These are phyloP conservation scores for Diplodus sargus DNA, from an alignment of 2,797 vertebrate species.

Conservation along the genomic window DNA sequence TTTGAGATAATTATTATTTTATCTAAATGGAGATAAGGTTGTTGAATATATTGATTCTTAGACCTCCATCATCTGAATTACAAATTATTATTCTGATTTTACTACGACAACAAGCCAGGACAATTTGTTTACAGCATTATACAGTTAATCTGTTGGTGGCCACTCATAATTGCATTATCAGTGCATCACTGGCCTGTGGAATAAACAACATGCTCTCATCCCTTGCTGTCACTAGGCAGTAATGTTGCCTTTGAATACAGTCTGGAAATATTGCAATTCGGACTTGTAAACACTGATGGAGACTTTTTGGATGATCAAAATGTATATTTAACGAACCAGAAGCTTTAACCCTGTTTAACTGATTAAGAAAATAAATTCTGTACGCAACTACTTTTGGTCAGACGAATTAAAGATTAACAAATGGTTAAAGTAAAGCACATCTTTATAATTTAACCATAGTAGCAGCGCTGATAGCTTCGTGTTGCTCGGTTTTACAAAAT, in stretches of 20 bases:
- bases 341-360: fast-evolving
- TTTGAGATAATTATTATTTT: neutral
- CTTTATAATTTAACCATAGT: neutral
- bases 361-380: fast-evolving
- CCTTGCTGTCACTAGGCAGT: slow-evolving; percentile 49
- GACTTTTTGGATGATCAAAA: neutral
- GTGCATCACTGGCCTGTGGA: slow-evolving; percentile 1
- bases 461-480: too few relatives aligned
- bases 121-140: neutral
- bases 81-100: too few relatives aligned
- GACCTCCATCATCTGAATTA: neutral
- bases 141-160: slow-evolving; percentile 13
- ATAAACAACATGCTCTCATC: slow-evolving; percentile 58
- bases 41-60: neutral
- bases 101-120: neutral
- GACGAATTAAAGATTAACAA: neutral
- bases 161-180: slow-evolving; percentile 46
- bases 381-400: neutral
- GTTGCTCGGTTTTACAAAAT: neutral
- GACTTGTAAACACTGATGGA: neutral
- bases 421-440: neutral
- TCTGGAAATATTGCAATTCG: neutral
- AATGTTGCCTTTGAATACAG: slow-evolving; percentile 19
- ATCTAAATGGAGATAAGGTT: neutral
- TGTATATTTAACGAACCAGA: neutral